Conservation (phyloP, 2,113 vertebrate genomes). For the Corythornis vintsioides region DNA sequence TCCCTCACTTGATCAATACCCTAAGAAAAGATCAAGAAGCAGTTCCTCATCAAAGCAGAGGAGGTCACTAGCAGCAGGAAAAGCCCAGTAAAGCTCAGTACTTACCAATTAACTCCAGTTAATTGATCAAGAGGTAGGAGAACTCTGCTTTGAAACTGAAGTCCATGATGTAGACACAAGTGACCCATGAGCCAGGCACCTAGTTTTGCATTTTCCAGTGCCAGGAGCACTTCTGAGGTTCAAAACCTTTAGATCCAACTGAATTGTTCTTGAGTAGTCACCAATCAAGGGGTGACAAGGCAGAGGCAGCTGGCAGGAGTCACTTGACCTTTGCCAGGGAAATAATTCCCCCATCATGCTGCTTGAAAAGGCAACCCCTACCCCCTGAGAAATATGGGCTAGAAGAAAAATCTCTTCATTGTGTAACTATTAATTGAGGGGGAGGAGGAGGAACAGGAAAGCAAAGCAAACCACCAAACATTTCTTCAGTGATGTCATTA, state of each 20-base stretch:
- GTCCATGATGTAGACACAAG: neutral
- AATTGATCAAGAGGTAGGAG: neutral
- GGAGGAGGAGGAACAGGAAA: neutral
- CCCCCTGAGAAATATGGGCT: neutral
- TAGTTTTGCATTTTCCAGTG: neutral
- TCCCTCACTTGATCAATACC: neutral
- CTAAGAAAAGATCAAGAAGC: neutral
- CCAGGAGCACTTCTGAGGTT: neutral
- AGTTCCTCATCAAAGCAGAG: neutral
- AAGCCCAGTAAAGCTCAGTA: neutral
- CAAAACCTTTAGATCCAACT: neutral
- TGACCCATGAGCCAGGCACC: neutral
- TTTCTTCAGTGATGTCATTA: neutral
- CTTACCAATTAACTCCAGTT: neutral
- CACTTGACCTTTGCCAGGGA: neutral
- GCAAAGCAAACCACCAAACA: neutral
- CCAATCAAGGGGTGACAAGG: neutral
- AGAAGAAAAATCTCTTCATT: neutral
- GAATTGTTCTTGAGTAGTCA: neutral
- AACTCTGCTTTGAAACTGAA: neutral
- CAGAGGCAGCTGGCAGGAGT: neutral
- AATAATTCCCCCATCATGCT: neutral
- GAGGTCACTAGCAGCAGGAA: neutral
- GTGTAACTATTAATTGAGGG: neutral
- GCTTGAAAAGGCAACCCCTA: neutral